Evolutionary conservation across 2,888 invertebrate genomes (phyloP).

Genomic region (Synanthedon tipuliformis): DNA sequence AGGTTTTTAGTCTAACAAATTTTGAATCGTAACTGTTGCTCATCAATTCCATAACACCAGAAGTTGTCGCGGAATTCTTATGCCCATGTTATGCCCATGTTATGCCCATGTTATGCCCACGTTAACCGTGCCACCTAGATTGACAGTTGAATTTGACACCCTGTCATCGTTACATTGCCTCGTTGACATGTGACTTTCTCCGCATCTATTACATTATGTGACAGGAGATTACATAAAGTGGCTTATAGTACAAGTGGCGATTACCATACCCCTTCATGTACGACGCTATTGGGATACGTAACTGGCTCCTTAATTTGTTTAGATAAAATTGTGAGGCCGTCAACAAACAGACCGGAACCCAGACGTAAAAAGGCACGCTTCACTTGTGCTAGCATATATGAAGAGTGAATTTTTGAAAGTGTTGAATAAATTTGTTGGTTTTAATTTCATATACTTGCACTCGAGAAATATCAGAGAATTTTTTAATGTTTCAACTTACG

Average conservation of each 20-base stretch:
- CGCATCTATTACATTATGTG: slow-evolving; percentile 4
- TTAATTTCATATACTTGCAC: background rate
- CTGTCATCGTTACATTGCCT: background rate
- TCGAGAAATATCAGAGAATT: no score
- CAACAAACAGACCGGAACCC: background rate
- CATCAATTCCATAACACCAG: background rate
- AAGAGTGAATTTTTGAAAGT: background rate
- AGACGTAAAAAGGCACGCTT: background rate
- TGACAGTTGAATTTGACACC: background rate
- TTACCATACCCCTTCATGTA: slow-evolving; percentile 5
- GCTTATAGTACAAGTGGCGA: slow-evolving; percentile 1
- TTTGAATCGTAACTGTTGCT: no score
- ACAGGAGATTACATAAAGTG: slow-evolving; percentile 1
- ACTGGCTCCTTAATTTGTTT: background rate
- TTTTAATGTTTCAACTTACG: no score
- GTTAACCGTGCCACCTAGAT: no score
- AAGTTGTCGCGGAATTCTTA: no score
- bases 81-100: no score
- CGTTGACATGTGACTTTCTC: slow-evolving; percentile 3
- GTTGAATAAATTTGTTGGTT: background rate
- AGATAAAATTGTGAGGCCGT: background rate
- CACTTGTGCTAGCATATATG: no score
- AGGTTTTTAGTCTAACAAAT: no score
- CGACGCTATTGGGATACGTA: slow-evolving; percentile 1
- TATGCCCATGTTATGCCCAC: no score